Base-by-base conservation (phyloP, 2,888 invertebrate species). In the Sarcophaga variegata region DNA sequence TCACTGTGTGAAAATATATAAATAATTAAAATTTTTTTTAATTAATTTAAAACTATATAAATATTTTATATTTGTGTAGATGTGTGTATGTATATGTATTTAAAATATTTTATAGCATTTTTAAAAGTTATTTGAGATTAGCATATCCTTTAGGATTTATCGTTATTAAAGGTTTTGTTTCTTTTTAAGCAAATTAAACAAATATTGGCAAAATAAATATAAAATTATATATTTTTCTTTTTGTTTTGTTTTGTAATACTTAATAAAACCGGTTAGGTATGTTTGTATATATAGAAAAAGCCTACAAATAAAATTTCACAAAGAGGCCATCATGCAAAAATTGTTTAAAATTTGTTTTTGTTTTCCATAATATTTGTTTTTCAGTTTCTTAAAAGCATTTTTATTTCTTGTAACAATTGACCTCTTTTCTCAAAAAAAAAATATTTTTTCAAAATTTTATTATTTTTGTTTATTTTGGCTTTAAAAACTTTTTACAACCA, bases 401-500 rank as follows among this genome's bases (percentile, higher is more conserved):
- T 47, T 49, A 47, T 45, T 66, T 72, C 27, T 45, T 67, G n/a
- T n/a, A 81, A 81, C 69, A 82, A 82, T 82, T 82, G 76, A 82
- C 82, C 45, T 64, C 71, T 37, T 37, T 63, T 8, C 22, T 37
- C 8, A 37, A 37, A 37, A 37, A 37, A 37, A 37, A 54, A 70
- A 64, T 47, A 10, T 49, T 2, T 20, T 22, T 59, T 6, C 27
- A 70, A 62, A 78, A 22, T 37, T n/a, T 17, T 11, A 11, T 71
- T 71, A 27, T 64, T 74, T 81, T 74, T 69, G 8, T 37, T 37
- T 37, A 8, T 37, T 8, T 37, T 37, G 37, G 37, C 2, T 37
- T 37, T 37, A 37, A 37, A 37, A 37, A 37, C 37, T 37, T 37
- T 78, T 85, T 88, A 90, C 89, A 91, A 90, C 88, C 90, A 84